Percentiles rank a stretch among this genome's conserved stretches.
These are phyloP conservation scores for Lepidurus apus DNA, from an alignment of 1,140 invertebrate genomes.

Conservation along the genomic window DNA sequence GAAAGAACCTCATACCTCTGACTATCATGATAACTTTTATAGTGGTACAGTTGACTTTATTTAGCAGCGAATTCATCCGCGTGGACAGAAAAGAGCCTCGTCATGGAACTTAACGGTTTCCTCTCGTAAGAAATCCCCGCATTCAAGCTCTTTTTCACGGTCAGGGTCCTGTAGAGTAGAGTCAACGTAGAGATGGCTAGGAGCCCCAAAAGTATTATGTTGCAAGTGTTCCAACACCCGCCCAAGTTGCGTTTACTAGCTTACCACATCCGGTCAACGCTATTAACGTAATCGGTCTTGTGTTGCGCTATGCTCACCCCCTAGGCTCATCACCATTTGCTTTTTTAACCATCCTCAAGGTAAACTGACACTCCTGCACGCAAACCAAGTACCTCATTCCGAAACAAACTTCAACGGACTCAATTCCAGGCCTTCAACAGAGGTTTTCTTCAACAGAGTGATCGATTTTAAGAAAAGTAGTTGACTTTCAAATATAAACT, in stretches of 20 bases:
- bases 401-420: too few species aligned
- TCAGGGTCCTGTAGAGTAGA: neutral
- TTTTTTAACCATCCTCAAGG: neutral
- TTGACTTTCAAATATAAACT: too few species aligned
- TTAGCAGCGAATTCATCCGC: neutral
- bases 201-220: too few species aligned
- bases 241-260: neutral
- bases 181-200: too few species aligned
- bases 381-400: too few species aligned
- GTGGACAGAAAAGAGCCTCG: neutral
- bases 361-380: too few species aligned
- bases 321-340: neutral
- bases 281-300: slow-evolving; percentile 20
- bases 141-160: neutral
- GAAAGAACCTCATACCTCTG: too few species aligned
- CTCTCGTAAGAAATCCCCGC: neutral
- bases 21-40: neutral
- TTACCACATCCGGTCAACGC: neutral
- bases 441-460: too few species aligned
- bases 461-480: too few species aligned
- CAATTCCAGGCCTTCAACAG: too few species aligned
- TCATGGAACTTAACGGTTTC: neutral
- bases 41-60: slow-evolving; percentile 10
- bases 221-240: too few species aligned
- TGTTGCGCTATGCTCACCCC: neutral